Base-by-base conservation (phyloP, 2,888 invertebrate species). In the Ennomos fuscantarius region DNA sequence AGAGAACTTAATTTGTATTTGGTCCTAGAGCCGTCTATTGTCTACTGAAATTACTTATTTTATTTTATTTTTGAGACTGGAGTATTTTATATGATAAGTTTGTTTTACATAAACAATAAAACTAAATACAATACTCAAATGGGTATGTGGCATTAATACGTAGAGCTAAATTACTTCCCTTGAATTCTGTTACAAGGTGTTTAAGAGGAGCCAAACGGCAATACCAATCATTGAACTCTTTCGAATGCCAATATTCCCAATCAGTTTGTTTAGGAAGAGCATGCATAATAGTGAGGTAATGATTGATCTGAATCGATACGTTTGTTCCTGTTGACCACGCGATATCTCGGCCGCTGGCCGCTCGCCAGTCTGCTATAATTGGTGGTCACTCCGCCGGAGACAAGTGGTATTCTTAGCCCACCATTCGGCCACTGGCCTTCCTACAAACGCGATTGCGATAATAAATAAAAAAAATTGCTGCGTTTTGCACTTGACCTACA, bases 311-410 rank as follows among this genome's bases (percentile, higher is more conserved):
- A 74, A 82, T 84, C 79, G 81, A 86, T 86, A 82, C 78, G 75
- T 76, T 74, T 79, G 85, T 86, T 86, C 79, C 85, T 84, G 81
- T 80, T 83, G 77, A 83, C 76, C 79, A 81, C 80, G 78, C 79
- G 77, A 72, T 73, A 72, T 72, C 89, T 90, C 87, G 86, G 74
- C 84, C 72, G 75, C 94, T 96, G 96, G 96, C 96, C 91, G 62
- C 72, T 65, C 82, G 95, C 96, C 96, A 96, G 95, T 94, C 93
- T 94, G 94, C 96, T 96, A 96, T 96, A 96, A 96, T 96, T 96
- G 96, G 96, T 95, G 95, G 95, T 96, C 93, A 92, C 91, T 90
- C 93, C 79, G 83, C 77, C 81, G 93, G 92, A 93, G 89, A 91
- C 88, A 86, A 81, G 80, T 89, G 93, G 93, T 95, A 95, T 95